Evolutionary conservation across 2,888 invertebrate genomes (phyloP), one percentile per base, ranked within the genome.

Genomic region (Plemyria rubiginata): DNA sequence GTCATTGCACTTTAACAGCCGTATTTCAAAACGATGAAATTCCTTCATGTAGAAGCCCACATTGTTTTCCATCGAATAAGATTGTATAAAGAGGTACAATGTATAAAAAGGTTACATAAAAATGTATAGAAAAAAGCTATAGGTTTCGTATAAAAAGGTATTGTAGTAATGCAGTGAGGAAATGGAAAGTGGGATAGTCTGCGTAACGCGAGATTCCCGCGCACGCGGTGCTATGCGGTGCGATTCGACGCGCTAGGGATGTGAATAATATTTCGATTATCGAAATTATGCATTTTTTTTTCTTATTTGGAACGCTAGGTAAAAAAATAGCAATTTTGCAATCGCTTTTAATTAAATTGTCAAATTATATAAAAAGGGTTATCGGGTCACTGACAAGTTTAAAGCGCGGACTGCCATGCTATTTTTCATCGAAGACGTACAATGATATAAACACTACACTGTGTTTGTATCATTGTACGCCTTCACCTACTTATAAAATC

Each of bases 171-270:
- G 74, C 75, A 70, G 81, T 75, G 81, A 86, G 87, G 87, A 90
- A 90, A 89, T 82, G 84, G 88, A 88, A 88, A 90, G 87, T 87
- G 79, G 81, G 72, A 82, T 82, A 70, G 76, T 78, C 81, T 80
- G 88, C 87, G 90, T 90, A 89, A 90, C 86, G 85, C 87, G 79
- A 87, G 87, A 84, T 84, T 82, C 85, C 78, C 74, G 78, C 78
- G 85, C 86, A 85, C 86, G 86, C 86, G 82, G 76, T 73, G 86
- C 84, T 85, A 87, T 90, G 87, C 84, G 71, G 70, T 72, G 71
- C 75, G 77, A 84, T 87, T 84, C 81, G 74, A 69, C 70, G 60
- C 61, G 73, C 73, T 84, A 87, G 88, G 65, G 84, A 72, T 72
- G 84, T n/a, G 67, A 50, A 32, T n/a, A n/a, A n/a, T 29, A 29